Conservation (phyloP, 2,113 vertebrate genomes). For the Mixornis gularis region DNA sequence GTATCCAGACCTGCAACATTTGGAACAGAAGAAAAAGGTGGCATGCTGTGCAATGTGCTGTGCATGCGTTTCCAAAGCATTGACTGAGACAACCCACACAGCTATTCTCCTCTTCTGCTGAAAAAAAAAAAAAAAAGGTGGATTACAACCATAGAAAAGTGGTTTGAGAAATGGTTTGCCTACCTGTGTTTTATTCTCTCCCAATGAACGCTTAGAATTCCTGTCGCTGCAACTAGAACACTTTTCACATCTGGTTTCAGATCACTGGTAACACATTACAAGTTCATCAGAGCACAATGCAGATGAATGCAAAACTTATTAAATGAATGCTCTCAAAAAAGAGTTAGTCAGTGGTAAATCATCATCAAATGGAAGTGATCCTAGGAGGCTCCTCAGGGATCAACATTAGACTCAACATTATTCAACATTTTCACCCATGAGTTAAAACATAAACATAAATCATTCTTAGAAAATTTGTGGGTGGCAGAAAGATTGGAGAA, state of each 20-base stretch:
- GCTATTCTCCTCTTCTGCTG: not conserved
- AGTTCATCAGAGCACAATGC: not conserved
- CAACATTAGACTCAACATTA: constrained; percentile 7
- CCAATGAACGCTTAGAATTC: not conserved
- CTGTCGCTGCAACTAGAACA: not conserved
- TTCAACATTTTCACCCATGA: constrained; percentile 40
- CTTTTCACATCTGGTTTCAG: not conserved
- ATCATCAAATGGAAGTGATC: not conserved
- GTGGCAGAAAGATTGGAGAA: constrained; percentile 6
- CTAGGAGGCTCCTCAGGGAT: constrained; percentile 9
- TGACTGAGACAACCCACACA: not conserved
- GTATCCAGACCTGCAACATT: not conserved
- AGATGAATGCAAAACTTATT: not conserved
- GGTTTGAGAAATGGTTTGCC: not conserved
- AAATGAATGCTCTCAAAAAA: constrained; percentile 2
- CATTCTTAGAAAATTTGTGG: constrained; percentile 34
- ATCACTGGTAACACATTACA: not conserved
- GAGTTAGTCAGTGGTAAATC: constrained; percentile 21
- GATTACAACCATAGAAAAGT: not conserved
- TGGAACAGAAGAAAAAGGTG: not conserved
- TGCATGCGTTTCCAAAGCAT: not conserved
- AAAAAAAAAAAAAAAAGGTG: not conserved
- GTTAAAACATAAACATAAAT: constrained; percentile 45
- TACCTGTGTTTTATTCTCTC: not conserved
- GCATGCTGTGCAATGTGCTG: not conserved